Conservation (phyloP, 2,113 vertebrate genomes). For the Pterocles orientalis region DNA sequence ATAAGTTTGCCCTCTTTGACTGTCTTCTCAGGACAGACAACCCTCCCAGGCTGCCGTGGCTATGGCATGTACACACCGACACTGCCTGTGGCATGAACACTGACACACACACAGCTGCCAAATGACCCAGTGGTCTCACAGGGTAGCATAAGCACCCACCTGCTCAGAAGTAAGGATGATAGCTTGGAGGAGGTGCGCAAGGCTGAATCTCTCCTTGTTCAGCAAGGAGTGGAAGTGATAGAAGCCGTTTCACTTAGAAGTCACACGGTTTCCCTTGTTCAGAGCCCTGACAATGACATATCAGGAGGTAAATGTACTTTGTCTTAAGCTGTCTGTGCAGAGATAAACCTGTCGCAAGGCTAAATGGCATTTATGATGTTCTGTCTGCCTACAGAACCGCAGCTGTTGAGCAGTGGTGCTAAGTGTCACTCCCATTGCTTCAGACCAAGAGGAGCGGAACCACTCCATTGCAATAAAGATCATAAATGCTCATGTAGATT, state of each 20-base stretch:
- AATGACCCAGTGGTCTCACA: rapidly evolving
- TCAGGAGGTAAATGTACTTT: background rate
- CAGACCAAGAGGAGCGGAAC: background rate
- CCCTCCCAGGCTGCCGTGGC: background rate
- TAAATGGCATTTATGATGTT: background rate
- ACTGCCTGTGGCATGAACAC: background rate
- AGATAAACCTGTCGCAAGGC: background rate
- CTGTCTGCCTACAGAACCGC: background rate
- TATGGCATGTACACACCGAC: background rate
- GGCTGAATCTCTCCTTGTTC: background rate
- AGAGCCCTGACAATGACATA: background rate
- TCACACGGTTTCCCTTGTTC: background rate
- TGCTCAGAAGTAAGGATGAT: background rate
- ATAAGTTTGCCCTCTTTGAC: background rate
- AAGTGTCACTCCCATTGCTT: background rate
- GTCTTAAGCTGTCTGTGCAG: background rate
- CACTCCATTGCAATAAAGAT: background rate
- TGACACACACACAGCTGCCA: background rate
- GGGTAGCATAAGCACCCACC: too few species aligned
- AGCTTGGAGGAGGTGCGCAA: background rate
- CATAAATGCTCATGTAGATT: background rate
- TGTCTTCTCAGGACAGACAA: background rate
- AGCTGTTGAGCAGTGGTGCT: background rate
- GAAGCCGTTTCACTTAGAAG: background rate
- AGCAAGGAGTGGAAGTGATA: background rate